These are phyloP conservation scores for Onchidella celtica DNA, from an alignment of 2,888 invertebrate genomes.

Conservation along the genomic window DNA sequence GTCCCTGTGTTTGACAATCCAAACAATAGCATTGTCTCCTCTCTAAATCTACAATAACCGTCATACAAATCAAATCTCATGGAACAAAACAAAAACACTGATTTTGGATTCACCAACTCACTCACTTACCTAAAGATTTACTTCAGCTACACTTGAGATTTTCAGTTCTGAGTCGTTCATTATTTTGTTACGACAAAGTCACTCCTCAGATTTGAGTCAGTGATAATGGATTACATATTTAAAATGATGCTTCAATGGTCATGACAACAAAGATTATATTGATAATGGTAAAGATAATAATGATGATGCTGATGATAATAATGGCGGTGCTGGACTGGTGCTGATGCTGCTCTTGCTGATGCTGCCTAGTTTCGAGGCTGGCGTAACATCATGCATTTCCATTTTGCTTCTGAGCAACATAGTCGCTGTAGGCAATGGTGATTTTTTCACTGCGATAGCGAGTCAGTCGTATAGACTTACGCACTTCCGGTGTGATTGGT, in stretches of 20 bases:
- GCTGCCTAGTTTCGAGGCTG: constrained; percentile 61
- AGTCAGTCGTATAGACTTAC: constrained; percentile 94
- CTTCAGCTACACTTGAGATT: no score
- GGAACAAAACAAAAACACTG: no score
- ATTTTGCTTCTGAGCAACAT: constrained; percentile 73
- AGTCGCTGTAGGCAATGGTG: constrained; percentile 81
- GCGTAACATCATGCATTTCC: constrained; percentile 75
- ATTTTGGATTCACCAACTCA: no score
- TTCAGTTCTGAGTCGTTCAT: neutral
- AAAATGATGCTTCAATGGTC: constrained; percentile 43
- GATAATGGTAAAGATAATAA: constrained; percentile 42
- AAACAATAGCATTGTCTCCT: no score
- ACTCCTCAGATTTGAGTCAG: no score
- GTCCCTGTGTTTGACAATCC: no score
- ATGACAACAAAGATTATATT: constrained; percentile 40
- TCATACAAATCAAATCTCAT: no score
- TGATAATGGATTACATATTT: neutral
- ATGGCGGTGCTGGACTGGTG: constrained; percentile 49
- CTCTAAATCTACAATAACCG: no score
- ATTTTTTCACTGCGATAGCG: constrained; percentile 98
- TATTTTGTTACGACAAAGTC: no score
- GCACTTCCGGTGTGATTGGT: constrained; percentile 79
- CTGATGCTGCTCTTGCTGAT: constrained; percentile 41
- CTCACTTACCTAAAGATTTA: no score
- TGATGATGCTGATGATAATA: constrained; percentile 36